Base-by-base conservation (phyloP, 2,797 vertebrate genomes). In the Botia kubotai region DNA sequence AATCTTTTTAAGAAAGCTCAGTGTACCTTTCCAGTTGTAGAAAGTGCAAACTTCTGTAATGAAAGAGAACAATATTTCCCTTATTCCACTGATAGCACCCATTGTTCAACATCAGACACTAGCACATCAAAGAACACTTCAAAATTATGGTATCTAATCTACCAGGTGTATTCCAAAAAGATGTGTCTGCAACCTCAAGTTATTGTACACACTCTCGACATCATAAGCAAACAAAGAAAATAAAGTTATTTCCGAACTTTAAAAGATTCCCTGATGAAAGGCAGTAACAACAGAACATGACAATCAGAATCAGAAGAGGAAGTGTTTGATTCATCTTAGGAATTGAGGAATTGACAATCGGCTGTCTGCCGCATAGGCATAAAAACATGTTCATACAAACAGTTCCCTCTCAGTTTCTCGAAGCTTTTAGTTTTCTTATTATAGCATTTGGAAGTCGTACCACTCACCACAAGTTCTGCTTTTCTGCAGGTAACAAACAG, bases 41-140 rank as follows among this genome's bases (percentile, higher is more conserved):
- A 75, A 82, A 19, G n/a, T 53, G 6, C 60, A 73, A 21, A 57
- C 66, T 71, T 80, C 36, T 26, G 29, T 14, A 73, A 14, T 66
- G 29, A 71, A 50, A 69, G 53, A n/a, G 72, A 81, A 79, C 79
- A 84, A 81, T 55, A 50, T 67, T 75, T 70, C 16, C n/a, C 36
- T 62, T 29, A 79, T 79, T 78, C 76, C 76, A 67, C 69, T 71
- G 71, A 75, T 52, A 65, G 39, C 33, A 68, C 36, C 52, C 65
- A 66, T 80, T 75, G 67, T 63, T 66, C 58, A 72, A 60, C 55
- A 66, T 72, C 52, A 66, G 52, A 62, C 52, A 48, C 69, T 58
- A 55, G 52, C 62, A 43, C 60, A 79, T 75, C 62, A 82, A 86
- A 80, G 71, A 67, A 43, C 58, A 50, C 52, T 69, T 74, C 60